A percentile compares a stretch with the other conserved stretches of the same genome.
Evolutionary conservation across 2,797 vertebrate species (phyloP).

Genomic region (Pseudochirops corinnae): DNA sequence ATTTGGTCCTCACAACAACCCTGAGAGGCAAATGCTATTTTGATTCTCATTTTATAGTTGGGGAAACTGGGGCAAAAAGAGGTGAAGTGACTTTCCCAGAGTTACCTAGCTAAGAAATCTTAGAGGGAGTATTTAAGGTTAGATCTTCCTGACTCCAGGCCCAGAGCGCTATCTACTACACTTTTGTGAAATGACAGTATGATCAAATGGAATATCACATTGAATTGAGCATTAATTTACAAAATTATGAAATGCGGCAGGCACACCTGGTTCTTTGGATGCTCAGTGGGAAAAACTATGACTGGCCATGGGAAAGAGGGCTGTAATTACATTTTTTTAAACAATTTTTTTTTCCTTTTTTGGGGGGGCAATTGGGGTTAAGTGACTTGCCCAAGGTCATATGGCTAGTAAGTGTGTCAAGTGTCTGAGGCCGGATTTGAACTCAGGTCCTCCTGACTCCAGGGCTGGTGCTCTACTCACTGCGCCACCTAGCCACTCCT

Average conservation of each 20-base stretch:
- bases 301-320: neutral
- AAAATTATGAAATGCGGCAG: too few species aligned
- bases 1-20: neutral
- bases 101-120: neutral
- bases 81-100: neutral
- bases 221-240: neutral
- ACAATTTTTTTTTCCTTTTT: too few species aligned
- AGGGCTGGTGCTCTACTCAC: too few species aligned
- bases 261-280: neutral
- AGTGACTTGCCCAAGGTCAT: too few species aligned
- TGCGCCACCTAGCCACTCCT: too few species aligned
- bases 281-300: neutral
- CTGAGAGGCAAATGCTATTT: neutral
- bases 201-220: neutral
- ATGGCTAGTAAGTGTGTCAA: too few species aligned
- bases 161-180: neutral
- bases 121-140: neutral
- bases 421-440: too few species aligned
- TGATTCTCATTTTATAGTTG: neutral
- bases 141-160: neutral
- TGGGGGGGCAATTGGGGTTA: too few species aligned
- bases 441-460: too few species aligned
- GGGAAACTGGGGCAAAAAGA: neutral
- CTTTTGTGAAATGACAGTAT: neutral
- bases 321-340: neutral